Conservation (phyloP, 2,888 invertebrate genomes). For the Bhutanitis thaidina region DNA sequence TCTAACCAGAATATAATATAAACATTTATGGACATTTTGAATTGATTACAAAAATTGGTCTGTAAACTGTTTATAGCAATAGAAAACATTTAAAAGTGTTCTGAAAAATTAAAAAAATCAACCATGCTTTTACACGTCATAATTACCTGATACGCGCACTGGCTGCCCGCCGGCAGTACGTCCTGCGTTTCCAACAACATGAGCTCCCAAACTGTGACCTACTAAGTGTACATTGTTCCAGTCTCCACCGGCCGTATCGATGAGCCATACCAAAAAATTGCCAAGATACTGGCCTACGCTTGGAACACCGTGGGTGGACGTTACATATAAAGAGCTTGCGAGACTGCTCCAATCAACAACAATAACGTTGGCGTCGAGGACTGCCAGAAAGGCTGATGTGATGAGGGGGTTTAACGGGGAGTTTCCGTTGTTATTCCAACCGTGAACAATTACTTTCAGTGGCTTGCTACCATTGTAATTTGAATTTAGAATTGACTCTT, state of each 20-base stretch:
- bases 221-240: constrained; percentile 46
- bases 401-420: constrained; percentile 33
- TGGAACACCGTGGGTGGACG: constrained; percentile 27
- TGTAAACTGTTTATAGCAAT: too few species aligned
- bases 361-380: constrained; percentile 42
- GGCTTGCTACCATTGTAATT: constrained; percentile 36
- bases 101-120: too few species aligned
- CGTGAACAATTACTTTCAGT: constrained; percentile 42
- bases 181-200: constrained; percentile 48
- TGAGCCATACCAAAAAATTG: constrained; percentile 40
- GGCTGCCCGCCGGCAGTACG: constrained; percentile 31
- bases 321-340: constrained; percentile 29
- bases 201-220: constrained; percentile 56
- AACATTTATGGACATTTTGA: too few species aligned
- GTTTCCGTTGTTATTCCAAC: constrained; percentile 40
- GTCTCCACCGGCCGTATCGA: constrained; percentile 38
- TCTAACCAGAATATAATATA: too few species aligned
- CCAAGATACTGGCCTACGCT: constrained; percentile 31
- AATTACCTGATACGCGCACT: constrained; percentile 36
- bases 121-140: neutral
- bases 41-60: too few species aligned
- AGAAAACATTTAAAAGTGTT: too few species aligned
- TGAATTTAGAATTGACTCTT: constrained; percentile 36
- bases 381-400: constrained; percentile 39
- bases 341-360: constrained; percentile 43